Percentiles rank a stretch among this genome's conserved stretches.
Conservation (phyloP, 2,797 vertebrate species). For the Discoglossus pictus region DNA sequence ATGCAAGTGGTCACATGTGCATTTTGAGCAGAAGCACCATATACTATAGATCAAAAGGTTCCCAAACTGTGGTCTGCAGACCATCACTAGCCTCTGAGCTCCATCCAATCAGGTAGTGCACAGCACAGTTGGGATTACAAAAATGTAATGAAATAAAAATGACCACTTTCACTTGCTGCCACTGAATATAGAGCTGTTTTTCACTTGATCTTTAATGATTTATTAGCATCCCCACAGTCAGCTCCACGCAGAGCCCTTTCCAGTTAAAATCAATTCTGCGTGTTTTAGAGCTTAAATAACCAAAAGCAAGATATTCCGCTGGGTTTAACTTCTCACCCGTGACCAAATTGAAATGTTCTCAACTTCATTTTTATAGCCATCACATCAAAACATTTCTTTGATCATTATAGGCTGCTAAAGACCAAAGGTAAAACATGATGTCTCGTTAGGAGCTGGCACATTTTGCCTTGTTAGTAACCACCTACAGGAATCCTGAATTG, state of each 20-base stretch:
- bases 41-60: too few species aligned
- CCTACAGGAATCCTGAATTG: constrained; percentile 18
- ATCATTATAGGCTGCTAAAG: constrained; percentile 35
- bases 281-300: constrained; percentile 30
- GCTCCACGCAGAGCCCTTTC: constrained; percentile 14
- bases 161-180: neutral
- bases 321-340: constrained; percentile 24
- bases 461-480: constrained; percentile 30
- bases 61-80: too few species aligned
- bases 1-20: too few species aligned
- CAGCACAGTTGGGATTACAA: too few species aligned
- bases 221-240: constrained; percentile 19
- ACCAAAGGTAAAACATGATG: constrained; percentile 11
- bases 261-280: constrained; percentile 20
- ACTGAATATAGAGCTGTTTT: neutral
- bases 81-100: too few species aligned
- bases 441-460: constrained; percentile 17
- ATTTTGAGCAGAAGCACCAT: too few species aligned
- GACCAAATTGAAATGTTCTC: constrained; percentile 20
- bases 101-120: too few species aligned
- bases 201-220: constrained; percentile 20
- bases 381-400: constrained; percentile 37
- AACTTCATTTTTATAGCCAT: constrained; percentile 32
- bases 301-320: constrained; percentile 15
- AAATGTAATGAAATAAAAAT: neutral